Conservation (phyloP, 2,797 vertebrate species). For the Coendou prehensilis region DNA sequence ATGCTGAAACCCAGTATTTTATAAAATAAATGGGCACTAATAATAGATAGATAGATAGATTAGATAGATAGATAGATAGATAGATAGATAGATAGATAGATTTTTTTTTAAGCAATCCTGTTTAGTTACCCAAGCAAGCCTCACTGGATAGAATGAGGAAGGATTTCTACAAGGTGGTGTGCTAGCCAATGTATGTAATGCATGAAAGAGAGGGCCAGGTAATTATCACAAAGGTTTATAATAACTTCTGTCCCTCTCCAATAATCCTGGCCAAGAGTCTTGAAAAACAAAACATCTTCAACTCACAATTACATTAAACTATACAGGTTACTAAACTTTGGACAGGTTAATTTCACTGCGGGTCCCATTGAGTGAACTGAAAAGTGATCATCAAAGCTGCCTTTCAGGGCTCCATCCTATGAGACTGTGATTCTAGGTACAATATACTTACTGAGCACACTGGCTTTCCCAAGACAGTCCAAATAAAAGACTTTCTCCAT, state of each 20-base stretch:
- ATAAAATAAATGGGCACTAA: not conserved
- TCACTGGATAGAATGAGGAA: not conserved
- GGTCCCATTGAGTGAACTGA: not conserved
- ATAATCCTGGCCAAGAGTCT: constrained; percentile 5
- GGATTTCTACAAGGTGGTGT: not conserved
- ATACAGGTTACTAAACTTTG: not conserved
- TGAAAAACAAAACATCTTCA: constrained; percentile 57
- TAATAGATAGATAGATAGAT: not conserved
- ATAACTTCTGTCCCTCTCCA: constrained; percentile 31
- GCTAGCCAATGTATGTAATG: not conserved
- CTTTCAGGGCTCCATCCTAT: not conserved
- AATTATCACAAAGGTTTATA: not conserved
- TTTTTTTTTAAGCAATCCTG: not conserved
- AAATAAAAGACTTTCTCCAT: constrained; percentile 41
- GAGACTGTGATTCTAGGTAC: constrained; percentile 40
- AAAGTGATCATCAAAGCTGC: constrained; percentile 14
- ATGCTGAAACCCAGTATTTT: not conserved
- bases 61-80: too few species aligned
- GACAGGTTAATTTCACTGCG: constrained; percentile 26
- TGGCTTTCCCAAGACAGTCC: not conserved
- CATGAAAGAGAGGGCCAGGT: not conserved
- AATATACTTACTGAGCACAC: constrained; percentile 21
- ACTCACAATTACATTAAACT: constrained; percentile 61
- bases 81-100: too few species aligned
- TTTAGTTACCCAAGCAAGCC: not conserved